Evolutionary conservation across 2,797 vertebrate species (phyloP).

Genomic region (Poeciliopsis presidionis): DNA sequence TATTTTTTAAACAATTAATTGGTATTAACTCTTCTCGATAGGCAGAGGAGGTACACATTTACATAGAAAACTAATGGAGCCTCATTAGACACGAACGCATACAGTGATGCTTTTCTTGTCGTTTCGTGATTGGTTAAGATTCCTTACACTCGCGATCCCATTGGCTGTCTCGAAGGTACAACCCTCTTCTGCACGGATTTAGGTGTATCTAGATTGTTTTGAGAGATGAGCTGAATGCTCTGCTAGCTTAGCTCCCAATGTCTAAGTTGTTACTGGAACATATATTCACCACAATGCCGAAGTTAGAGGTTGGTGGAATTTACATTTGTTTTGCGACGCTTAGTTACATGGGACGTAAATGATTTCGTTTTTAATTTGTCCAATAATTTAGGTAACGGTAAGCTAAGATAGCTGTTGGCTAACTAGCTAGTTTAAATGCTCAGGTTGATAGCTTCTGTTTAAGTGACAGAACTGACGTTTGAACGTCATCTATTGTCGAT

Average conservation of each 20-base stretch:
- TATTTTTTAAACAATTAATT: not conserved
- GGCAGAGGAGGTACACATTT: not conserved
- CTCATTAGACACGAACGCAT: not conserved
- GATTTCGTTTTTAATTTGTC: constrained; percentile 15
- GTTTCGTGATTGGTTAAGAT: constrained; percentile 52
- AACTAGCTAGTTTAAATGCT: constrained; percentile 55
- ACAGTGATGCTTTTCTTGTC: not conserved
- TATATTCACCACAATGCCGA: constrained; percentile 69
- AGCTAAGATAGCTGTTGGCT: constrained; percentile 56
- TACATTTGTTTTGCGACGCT: not conserved
- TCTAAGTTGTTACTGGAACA: constrained; percentile 68
- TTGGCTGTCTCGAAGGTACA: constrained; percentile 57
- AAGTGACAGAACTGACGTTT: not conserved
- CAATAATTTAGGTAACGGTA: constrained; percentile 49
- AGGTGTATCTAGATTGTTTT: constrained; percentile 77
- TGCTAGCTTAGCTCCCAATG: constrained; percentile 66
- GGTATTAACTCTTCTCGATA: not conserved
- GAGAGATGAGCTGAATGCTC: constrained; percentile 72
- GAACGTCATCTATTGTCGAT: not conserved
- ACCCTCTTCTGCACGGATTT: constrained; percentile 48
- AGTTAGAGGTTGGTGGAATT: constrained; percentile 66
- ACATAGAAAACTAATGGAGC: not conserved
- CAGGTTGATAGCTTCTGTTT: constrained; percentile 31
- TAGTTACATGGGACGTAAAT: not conserved
- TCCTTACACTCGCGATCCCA: constrained; percentile 15